Evolutionary conservation across 2,888 invertebrate genomes (phyloP).

Genomic region (Eupithecia pulchellata): DNA sequence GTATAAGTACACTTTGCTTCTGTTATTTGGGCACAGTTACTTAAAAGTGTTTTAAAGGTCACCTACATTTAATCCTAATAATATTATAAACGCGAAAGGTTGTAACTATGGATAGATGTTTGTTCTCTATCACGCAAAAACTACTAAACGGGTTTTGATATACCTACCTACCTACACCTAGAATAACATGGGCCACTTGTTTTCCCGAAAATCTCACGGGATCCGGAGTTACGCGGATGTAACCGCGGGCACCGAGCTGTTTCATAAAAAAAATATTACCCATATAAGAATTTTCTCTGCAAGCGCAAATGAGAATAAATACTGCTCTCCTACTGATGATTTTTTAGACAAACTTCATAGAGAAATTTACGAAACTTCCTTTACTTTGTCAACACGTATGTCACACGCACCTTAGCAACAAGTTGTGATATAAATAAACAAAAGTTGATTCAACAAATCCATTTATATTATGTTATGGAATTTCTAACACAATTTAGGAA

Average conservation of each 20-base stretch:
- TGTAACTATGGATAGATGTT: no score
- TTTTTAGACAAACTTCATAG: background rate
- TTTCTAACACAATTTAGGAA: conserved; percentile 73
- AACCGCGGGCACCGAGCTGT: no score
- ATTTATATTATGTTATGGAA: conserved; percentile 69
- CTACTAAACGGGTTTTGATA: no score
- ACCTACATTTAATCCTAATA: background rate
- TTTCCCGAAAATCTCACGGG: no score
- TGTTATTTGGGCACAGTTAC: background rate
- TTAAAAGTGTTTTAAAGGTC: no score
- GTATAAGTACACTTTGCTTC: background rate
- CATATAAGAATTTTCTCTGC: background rate
- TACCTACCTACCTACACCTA: no score
- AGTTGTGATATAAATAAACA: conserved; percentile 51
- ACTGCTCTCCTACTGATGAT: conserved; percentile 20
- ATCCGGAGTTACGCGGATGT: no score
- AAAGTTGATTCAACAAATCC: conserved; percentile 38
- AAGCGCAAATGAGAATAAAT: background rate
- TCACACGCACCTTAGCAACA: conserved; percentile 46
- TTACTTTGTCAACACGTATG: conserved; percentile 7
- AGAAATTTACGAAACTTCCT: background rate
- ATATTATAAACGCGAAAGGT: no score
- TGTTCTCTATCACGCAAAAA: no score
- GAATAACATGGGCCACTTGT: no score
- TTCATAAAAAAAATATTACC: no score